Percentiles rank a stretch among this genome's conserved stretches.
These are phyloP conservation scores for Cerceris ruficornis DNA, from an alignment of 2,888 invertebrate genomes.

Conservation along the genomic window DNA sequence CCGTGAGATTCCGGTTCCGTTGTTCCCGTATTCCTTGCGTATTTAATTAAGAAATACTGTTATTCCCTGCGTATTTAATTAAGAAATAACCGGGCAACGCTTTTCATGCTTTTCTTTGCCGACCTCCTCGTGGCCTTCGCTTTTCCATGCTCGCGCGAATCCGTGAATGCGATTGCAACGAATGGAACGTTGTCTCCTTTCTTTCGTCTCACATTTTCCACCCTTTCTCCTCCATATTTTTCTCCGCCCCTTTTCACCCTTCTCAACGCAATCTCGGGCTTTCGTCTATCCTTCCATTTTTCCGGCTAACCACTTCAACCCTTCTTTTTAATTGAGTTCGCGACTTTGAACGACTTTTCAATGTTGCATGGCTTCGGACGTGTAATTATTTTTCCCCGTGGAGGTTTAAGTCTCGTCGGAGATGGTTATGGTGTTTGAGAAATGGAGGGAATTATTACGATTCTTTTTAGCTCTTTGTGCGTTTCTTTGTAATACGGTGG, in stretches of 20 bases:
- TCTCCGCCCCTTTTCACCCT: constrained; percentile 19
- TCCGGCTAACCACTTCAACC: neutral
- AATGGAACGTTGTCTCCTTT: constrained; percentile 43
- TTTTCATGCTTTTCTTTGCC: constrained; percentile 18
- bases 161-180: constrained; percentile 49
- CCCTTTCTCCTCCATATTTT: constrained; percentile 15
- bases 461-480: too few species aligned
- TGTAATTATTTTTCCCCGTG: neutral
- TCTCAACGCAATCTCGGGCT: neutral
- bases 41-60: constrained; percentile 57
- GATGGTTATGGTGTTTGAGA: neutral
- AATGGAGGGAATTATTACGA: too few species aligned
- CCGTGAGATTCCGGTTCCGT: neutral
- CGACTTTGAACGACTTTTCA: neutral
- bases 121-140: constrained; percentile 6
- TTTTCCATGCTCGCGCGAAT: constrained; percentile 20
- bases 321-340: constrained; percentile 18
- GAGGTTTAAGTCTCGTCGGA: neutral
- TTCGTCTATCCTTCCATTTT: constrained; percentile 12
- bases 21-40: constrained; percentile 9
- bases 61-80: constrained; percentile 49
- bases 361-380: neutral
- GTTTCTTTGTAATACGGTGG: too few species aligned
- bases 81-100: constrained; percentile 41
- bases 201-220: constrained; percentile 10